Percentiles rank a stretch among this genome's conserved stretches.
phyloP scores from a whole-genome alignment of 2,888 invertebrate species.

The Autographa gamma region DNA sequence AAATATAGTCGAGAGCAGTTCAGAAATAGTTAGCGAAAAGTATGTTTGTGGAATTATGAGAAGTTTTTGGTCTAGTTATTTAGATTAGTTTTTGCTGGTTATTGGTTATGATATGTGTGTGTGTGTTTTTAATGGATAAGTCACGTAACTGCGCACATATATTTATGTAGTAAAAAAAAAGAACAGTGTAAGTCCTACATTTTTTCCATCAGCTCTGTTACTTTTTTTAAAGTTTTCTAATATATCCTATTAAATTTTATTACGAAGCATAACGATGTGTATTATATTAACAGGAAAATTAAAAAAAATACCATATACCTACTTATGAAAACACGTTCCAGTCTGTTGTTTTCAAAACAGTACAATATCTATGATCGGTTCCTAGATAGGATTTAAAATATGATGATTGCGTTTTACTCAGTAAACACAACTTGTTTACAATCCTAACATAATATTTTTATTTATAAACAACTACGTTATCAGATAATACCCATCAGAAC shows the following conservation, averaged over 20 bases:
- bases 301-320: too few relatives aligned
- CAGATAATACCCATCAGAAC: constrained; percentile 9
- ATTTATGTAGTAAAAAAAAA: neutral
- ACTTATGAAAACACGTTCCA: neutral
- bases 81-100: neutral
- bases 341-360: constrained; percentile 1
- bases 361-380: neutral
- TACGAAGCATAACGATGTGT: too few relatives aligned
- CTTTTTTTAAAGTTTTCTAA: too few relatives aligned
- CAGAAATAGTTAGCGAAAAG: constrained; percentile 2
- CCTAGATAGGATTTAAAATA: neutral
- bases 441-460: neutral
- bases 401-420: neutral
- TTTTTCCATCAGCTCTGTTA: too few relatives aligned
- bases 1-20: neutral
- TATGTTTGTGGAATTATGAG: neutral
- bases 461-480: constrained; percentile 1
- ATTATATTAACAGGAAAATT: too few relatives aligned
- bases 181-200: too few relatives aligned
- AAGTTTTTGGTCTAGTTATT: too few relatives aligned
- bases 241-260: too few relatives aligned
- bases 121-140: neutral
- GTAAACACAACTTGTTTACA: neutral
- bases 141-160: neutral
- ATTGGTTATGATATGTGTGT: neutral